Evolutionary conservation across 2,113 vertebrate species (phyloP), one percentile per base, ranked within the genome.

Genomic region (Atherinomorus stipes): DNA sequence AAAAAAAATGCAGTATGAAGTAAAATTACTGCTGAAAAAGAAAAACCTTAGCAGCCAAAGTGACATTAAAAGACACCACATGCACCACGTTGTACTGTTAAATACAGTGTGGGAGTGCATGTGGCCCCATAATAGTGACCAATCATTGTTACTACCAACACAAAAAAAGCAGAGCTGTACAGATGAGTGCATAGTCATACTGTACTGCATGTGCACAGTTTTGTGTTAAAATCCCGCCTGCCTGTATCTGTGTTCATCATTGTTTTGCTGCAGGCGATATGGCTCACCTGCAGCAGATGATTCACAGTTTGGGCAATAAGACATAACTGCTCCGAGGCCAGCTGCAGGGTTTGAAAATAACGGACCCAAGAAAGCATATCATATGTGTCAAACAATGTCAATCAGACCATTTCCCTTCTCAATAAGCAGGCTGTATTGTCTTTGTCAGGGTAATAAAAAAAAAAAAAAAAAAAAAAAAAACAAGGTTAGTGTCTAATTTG

Each of bases 241-340:
- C 52, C 19, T 66, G 54, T 31, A 52, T 49, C 53, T 34, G 34
- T 68, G 53, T 37, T 69, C 37, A 26, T 71, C 19, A 23, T 18
- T 52, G 51, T 72, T 69, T 51, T 25, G 64, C 74, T 73, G n/a
- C 73, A 60, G 69, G 82, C 54, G 22, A 50, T 45, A 19, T 15
- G 28, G 58, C 71, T 85, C 83, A 67, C 69, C 60, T 69, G 11
- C 53, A 79, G 67, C 45, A 38, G 67, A 72, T 74, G 85, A 84
- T 71, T 75, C 74, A 66, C 21, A 56, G 49, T 59, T 71, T 71
- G 25, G 38, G 68, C 42, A 49, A 47, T 49, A 61, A 65, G 66
- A 76, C 62, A 28, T 4, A 44, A 53, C 21, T 7, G 54, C 72
- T 72, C 34, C 15, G 18, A 64, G 74, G 71, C 44, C 45, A 21